These are phyloP conservation scores for Dunckerocampus dactyliophorus DNA, from an alignment of 2,113 vertebrate genomes.

Conservation along the genomic window DNA sequence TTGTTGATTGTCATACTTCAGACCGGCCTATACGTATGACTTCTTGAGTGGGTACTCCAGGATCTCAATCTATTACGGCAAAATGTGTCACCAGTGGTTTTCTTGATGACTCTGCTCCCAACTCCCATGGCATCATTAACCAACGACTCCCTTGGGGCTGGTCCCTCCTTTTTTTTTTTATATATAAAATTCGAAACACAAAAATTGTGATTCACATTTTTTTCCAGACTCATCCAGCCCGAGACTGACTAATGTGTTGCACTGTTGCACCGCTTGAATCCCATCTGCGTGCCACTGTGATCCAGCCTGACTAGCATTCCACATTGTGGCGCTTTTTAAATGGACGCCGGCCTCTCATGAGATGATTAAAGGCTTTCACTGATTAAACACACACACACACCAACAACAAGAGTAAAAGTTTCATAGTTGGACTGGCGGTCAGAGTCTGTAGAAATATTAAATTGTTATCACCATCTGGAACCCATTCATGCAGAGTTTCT, in stretches of 20 bases:
- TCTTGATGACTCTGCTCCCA: no score
- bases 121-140: no score
- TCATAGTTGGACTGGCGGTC: not conserved
- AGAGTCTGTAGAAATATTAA: slow-evolving; percentile 17
- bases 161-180: no score
- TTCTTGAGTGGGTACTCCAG: no score
- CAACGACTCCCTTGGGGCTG: no score
- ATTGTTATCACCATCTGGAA: slow-evolving; percentile 58
- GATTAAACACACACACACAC: slow-evolving; percentile 1
- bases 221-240: no score
- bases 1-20: no score
- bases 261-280: not conserved
- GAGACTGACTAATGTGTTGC: not conserved
- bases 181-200: no score
- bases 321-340: slow-evolving; percentile 2
- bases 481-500: not conserved
- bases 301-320: slow-evolving; percentile 3
- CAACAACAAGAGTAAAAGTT: not conserved
- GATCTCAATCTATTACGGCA: no score
- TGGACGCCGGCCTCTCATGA: not conserved
- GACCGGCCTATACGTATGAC: no score
- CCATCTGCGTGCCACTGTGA: not conserved
- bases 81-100: no score
- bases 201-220: no score
- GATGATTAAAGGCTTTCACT: slow-evolving; percentile 8